Base-by-base conservation (phyloP, 2,888 invertebrate genomes). In the Tuta absoluta region DNA sequence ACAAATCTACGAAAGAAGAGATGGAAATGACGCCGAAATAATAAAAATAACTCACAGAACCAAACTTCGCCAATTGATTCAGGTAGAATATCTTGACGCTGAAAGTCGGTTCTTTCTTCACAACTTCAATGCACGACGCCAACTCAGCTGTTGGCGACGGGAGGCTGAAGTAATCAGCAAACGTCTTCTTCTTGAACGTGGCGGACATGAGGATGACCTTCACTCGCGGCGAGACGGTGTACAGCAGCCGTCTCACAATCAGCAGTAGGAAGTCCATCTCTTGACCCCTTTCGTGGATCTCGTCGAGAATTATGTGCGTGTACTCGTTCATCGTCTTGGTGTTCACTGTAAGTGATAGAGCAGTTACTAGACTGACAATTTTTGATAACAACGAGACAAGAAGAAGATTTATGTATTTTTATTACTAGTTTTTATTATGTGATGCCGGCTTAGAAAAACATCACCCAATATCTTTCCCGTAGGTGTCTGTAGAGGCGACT, bases 271-370 rank as follows among this genome's bases (percentile, higher is more conserved):
- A 98, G 79, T 99, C 99, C 93, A 98, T 96, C 28, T 98, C 96
- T 79, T 97, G 95, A 72, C 96, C 96, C 48, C 99, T 92, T 84
- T 99, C 99, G 75, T 99, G 98, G 0, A 98, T 96, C 89, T 99
- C 98, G 80, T 98, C 98, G 8, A 99, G 89, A 66, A 98, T 95
- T 48, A 99, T 94, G 79, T 99, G 99, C 0, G 98, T 97, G 77
- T 93, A 98, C 66, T 95, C 93, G 56, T 94, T 93, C 87, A 98
- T 92, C 24, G 93, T 93, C 80, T 96, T 96, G 0, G 91, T 77
- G 21, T 79, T 79, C 38, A 98, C 95, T 78, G 74, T 33, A 80
- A 71, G n/a, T 14, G 2, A 41, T 41, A 14, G 41, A 14, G 14
- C 11, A 12, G 14, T 41, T 38, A 38, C 2, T 12, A 38, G 38